Evolutionary conservation across 2,113 vertebrate species (phyloP), one percentile per base, ranked within the genome.

Genomic region (Micromys minutus): DNA sequence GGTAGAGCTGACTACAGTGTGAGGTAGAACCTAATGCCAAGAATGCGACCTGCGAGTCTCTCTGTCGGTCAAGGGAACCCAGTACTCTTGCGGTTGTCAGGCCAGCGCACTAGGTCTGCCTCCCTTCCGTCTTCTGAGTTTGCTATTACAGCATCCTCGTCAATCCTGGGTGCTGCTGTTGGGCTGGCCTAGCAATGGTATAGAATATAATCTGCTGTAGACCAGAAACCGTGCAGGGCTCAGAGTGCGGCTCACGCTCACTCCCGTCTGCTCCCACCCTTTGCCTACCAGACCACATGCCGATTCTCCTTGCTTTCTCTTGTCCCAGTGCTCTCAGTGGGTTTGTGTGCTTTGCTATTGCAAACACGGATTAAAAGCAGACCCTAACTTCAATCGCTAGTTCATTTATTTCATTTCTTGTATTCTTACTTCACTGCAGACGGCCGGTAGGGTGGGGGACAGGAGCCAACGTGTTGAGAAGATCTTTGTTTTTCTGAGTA

Each of bases 351-450:
- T 95, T 88, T 36, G n/a, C 93, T 89, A 57, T 88, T 90, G 61
- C 75, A 83, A 84, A 11, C 26, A 19, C 67, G n/a, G 67, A 81
- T 92, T 83, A 93, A 93, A 96, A 91, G 45, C 65, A 95, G 77
- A 76, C 75, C 75, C 65, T 88, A 90, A 69, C 47, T 94, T 89
- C 42, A 65, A 74, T 90, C 39, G 65, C 72, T 55, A 61, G 21
- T 85, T 92, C 93, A 36, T 71, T 86, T 55, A 61, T 17, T 85
- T 92, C 93, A 36, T 71, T 86, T 67, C 86, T 76, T 80, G 39
- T 36, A 47, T 24, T 65, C 45, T 77, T 77, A 77, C 69, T 47
- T 45, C 29, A 4, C n/a, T 89, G 39, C 22, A 22, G 52, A 52
- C 10, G 45, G 42, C 47, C 75, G 59, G 7, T 67, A 50, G 29